Evolutionary conservation across 2,888 invertebrate species (phyloP).

Genomic region (Dynastes maya): DNA sequence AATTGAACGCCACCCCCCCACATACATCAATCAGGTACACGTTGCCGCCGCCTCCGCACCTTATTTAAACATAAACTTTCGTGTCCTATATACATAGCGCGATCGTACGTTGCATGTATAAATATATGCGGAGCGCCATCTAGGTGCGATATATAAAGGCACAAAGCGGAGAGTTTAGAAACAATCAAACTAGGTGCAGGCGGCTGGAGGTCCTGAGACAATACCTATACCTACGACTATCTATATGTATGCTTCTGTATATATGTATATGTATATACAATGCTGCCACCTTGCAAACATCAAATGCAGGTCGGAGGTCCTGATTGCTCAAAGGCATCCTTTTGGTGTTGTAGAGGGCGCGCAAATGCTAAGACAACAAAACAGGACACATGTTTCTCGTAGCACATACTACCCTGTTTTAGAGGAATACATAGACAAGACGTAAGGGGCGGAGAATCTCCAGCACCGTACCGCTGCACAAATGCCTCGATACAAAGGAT

Average conservation of each 20-base stretch:
- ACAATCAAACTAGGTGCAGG: constrained; percentile 13
- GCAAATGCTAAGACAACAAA: constrained; percentile 36
- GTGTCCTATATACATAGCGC: neutral
- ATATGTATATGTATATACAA: neutral
- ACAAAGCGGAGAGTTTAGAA: constrained; percentile 26
- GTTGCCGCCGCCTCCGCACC: neutral
- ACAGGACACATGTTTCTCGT: constrained; percentile 37
- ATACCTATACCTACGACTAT: constrained; percentile 3
- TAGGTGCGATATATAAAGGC: constrained; percentile 6
- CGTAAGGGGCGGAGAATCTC: neutral
- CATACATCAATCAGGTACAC: constrained; percentile 14
- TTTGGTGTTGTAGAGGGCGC: constrained; percentile 17
- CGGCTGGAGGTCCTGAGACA: constrained; percentile 27
- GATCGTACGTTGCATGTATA: neutral
- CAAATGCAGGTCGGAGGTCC: constrained; percentile 43
- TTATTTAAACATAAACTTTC: constrained; percentile 3
- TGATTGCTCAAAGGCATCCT: constrained; percentile 45
- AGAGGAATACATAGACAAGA: neutral
- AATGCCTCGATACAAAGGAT: constrained; percentile 28
- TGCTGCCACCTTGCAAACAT: constrained; percentile 36
- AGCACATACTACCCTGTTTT: neutral
- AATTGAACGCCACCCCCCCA: constrained; percentile 4
- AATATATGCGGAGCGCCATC: neutral
- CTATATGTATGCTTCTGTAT: neutral
- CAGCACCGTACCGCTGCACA: neutral